Evolutionary conservation across 2,113 vertebrate genomes (phyloP), one percentile per base, ranked within the genome.

Genomic region (Spermophilus dauricus): DNA sequence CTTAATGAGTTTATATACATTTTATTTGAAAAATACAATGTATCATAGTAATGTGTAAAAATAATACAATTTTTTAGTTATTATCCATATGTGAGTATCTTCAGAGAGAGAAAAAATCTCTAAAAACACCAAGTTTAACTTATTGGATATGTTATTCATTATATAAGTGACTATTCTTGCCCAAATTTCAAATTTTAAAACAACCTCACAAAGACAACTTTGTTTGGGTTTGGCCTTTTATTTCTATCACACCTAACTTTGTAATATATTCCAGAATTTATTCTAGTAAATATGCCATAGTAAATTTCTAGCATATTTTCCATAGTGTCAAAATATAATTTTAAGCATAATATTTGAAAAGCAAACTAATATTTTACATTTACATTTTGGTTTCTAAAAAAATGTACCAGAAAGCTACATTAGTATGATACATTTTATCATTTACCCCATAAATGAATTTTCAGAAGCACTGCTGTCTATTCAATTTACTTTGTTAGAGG

Each of bases 81-180:
- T 95, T 94, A 28, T 20, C 70, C 93, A 76, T 91, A 83, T 97
- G 93, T 85, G 92, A 91, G 81, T 97, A 95, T 94, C n/a, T 45
- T 93, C 58, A 82, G 78, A 72, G 11, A 81, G 88, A 48, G 11
- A 56, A 86, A 76, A 51, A 76, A 12, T 42, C n/a, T 94, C 51
- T 88, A 37, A 42, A 94, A 91, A 72, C 6, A 56, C 30, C 78
- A 61, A 93, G 53, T 93, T 94, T 56, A 82, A 37, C 53, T 81
- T 70, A 76, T 37, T 65, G 42, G 37, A 56, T 92, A 58, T 67
- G 6, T 67, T 84, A 88, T 13, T 80, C 67, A 14, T 87, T 61
- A 73, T 63, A 88, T 42, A 86, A 86, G 61, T 30, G 26, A 92
- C 0, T 76, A 65, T 3, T 5, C 0, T 67, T 73, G 51, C 0